These are phyloP conservation scores for Phyllostomus discolor DNA, from an alignment of 2,113 vertebrate species.

Conservation along the genomic window DNA sequence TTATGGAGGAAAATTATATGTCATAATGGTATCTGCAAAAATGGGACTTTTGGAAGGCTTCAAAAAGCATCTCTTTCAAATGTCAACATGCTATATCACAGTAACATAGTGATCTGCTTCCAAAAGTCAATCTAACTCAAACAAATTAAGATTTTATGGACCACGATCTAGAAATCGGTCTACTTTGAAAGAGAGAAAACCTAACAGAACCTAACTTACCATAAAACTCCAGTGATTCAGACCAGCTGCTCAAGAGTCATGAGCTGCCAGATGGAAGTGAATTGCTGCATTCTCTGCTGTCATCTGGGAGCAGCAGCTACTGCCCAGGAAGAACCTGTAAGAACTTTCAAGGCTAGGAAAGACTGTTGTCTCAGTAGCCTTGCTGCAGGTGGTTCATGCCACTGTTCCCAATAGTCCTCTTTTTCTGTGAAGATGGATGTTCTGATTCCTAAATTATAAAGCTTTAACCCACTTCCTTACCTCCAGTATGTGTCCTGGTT, in stretches of 20 bases:
- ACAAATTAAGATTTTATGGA: background rate
- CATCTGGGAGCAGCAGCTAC: background rate
- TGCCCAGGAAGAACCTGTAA: background rate
- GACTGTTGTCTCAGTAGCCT: background rate
- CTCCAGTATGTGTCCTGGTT: background rate
- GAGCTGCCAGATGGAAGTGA: background rate
- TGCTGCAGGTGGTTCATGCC: background rate
- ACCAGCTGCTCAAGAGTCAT: background rate
- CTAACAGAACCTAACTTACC: conserved; percentile 27
- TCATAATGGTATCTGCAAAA: background rate
- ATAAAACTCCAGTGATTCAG: conserved; percentile 7
- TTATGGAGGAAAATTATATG: conserved; percentile 10
- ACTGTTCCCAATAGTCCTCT: background rate
- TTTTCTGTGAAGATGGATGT: background rate
- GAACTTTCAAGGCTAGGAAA: background rate
- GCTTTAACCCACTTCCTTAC: background rate
- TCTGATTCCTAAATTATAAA: background rate
- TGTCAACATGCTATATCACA: background rate
- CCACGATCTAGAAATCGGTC: background rate
- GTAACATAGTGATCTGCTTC: background rate
- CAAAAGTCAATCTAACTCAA: background rate
- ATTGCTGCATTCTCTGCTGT: background rate
- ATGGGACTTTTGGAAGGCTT: background rate
- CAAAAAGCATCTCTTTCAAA: background rate
- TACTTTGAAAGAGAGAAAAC: conserved; percentile 13